Evolutionary conservation across 92 coral and sea anemone species (phyloP), one percentile per base, ranked within the genome.

Genomic region (Porites evermanni): DNA sequence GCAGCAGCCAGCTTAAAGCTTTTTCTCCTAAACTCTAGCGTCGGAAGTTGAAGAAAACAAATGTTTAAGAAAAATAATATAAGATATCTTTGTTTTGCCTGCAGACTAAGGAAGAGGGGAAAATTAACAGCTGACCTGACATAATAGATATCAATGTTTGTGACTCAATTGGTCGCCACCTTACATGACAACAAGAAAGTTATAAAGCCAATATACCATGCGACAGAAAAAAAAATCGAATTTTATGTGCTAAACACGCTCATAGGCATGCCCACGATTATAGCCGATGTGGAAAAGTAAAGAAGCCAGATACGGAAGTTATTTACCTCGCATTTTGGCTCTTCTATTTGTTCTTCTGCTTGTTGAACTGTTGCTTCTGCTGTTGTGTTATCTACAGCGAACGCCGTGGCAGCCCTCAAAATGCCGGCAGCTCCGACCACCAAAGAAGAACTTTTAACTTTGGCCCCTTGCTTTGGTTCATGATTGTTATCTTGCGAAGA

Each of bases 281-380:
- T 23, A 61, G 56, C 73, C 13, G 44, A 85, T 67, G 78, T 68
- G 16, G 12, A 50, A 18, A 71, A 20, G 13, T 32, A 54, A 24
- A 70, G 61, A 79, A 86, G 54, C 6, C 63, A 54, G 56, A 80
- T n/a, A 81, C 76, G 72, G 74, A 50, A 83, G 80, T 83, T 53
- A 64, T 82, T 80, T 82, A 92, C 95, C 95, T 89, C 89, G 71
- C 95, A 85, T 71, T 92, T 93, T 20, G 94, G 94, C 64, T 85
- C 91, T 65, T 95, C 93, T 59, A 95, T 95, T 63, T 89, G 89
- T 29, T 89, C 90, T 77, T 95, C 98, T 1, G 90, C 98, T 66
- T 64, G 76, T 12, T 83, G 88, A 4, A 93, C 89, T 20, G 98
- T 82, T 24, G 80, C 86, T 32, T 85, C 84, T 20, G 94, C 98